Evolutionary conservation across 2,888 invertebrate species (phyloP).

Genomic region (Lottia scabra): DNA sequence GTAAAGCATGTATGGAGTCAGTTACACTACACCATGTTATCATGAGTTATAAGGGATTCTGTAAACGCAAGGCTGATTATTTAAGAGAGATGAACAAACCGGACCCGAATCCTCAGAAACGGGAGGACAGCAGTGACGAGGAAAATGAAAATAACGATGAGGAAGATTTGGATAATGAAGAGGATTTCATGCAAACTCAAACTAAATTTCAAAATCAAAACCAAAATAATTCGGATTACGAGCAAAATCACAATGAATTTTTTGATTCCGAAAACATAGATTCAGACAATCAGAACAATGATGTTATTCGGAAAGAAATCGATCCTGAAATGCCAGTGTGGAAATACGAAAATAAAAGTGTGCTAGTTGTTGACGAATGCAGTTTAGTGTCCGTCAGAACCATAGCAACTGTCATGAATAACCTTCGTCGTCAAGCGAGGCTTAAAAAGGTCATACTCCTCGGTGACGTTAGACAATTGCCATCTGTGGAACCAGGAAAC

Average conservation of each 20-base stretch:
- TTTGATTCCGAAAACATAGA: not conserved
- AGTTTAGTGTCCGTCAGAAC: constrained; percentile 58
- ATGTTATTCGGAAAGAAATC: constrained; percentile 18
- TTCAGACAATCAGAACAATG: not conserved
- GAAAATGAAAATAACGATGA: not conserved
- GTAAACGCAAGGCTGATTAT: constrained; percentile 13
- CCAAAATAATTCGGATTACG: not conserved
- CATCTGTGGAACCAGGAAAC: constrained; percentile 63
- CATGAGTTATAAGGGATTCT: constrained; percentile 32
- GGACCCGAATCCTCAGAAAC: not conserved
- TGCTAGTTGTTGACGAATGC: constrained; percentile 62
- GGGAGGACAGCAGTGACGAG: not conserved
- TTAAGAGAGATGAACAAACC: constrained; percentile 4
- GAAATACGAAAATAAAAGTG: constrained; percentile 43
- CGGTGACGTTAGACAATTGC: constrained; percentile 62
- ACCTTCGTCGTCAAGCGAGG: constrained; percentile 43
- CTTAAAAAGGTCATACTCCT: constrained; percentile 55
- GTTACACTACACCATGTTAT: constrained; percentile 59
- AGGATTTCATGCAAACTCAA: not conserved
- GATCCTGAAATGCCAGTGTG: constrained; percentile 32
- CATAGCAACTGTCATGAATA: constrained; percentile 49
- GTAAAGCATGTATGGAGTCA: constrained; percentile 45
- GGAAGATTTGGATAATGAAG: not conserved
- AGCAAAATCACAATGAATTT: not conserved
- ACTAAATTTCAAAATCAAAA: not conserved